These are phyloP conservation scores for Pontoporia blainvillei DNA, from an alignment of 2,113 vertebrate species.

Conservation along the genomic window DNA sequence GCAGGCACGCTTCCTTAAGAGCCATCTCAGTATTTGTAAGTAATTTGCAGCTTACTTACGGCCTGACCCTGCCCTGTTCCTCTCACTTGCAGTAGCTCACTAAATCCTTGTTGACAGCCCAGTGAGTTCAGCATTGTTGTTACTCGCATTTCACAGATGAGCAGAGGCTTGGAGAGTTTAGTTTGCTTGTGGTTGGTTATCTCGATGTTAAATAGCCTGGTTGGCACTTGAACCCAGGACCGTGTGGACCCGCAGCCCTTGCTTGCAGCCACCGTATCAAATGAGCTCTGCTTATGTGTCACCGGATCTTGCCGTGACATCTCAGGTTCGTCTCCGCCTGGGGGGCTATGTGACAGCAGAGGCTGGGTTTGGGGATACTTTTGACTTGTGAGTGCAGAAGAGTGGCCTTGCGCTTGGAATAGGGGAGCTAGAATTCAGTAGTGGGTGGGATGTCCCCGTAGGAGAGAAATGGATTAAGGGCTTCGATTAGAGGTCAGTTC, in stretches of 20 bases:
- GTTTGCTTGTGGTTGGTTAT: not conserved
- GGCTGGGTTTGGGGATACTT: too few species aligned
- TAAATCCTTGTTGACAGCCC: too few species aligned
- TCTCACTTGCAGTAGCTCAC: rapidly evolving
- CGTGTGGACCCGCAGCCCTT: not conserved
- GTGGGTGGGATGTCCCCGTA: rapidly evolving
- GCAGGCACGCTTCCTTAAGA: not conserved
- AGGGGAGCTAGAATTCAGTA: rapidly evolving
- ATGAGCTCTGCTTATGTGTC: not conserved
- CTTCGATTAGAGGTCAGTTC: not conserved
- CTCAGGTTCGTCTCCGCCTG: not conserved
- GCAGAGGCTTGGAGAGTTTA: not conserved
- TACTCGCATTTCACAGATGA: not conserved
- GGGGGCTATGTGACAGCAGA: not conserved
- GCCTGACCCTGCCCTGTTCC: not conserved
- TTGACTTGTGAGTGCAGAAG: not conserved
- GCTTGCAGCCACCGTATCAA: too few species aligned
- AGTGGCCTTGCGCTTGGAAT: not conserved
- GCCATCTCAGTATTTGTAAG: not conserved
- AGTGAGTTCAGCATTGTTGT: not conserved
- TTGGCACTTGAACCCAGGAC: not conserved
- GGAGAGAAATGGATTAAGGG: not conserved
- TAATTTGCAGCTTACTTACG: not conserved
- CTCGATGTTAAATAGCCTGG: not conserved
- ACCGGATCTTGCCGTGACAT: too few species aligned